phyloP scores from a whole-genome alignment of 2,797 vertebrate species.

The Chelmon rostratus region DNA sequence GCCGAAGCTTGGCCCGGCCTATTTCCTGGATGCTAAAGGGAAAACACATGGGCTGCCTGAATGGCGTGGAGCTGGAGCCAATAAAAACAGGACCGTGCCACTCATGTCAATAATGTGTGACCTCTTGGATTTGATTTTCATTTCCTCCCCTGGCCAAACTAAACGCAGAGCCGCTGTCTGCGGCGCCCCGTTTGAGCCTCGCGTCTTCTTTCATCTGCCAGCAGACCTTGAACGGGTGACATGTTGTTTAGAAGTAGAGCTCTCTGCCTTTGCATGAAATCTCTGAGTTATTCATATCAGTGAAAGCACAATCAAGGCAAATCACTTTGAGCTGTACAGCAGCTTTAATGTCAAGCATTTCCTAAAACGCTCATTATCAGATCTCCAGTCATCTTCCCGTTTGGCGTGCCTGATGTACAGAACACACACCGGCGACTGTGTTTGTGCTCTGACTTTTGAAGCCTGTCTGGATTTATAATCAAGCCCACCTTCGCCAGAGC shows the following conservation, averaged over 20 bases:
- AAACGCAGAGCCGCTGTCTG: slow-evolving; percentile 58
- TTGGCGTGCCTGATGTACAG: background rate
- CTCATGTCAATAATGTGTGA: slow-evolving; percentile 75
- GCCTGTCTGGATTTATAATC: slow-evolving; percentile 66
- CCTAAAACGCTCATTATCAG: background rate
- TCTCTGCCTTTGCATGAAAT: slow-evolving; percentile 16
- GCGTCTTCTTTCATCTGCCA: slow-evolving; percentile 46
- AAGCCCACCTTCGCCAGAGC: slow-evolving; percentile 56
- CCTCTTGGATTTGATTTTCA: slow-evolving; percentile 78
- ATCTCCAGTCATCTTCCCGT: slow-evolving; percentile 4
- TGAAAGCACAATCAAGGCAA: slow-evolving; percentile 2
- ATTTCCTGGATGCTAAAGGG: slow-evolving; percentile 78
- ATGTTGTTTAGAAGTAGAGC: slow-evolving; percentile 12
- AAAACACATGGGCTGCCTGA: slow-evolving; percentile 77
- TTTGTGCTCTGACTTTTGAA: slow-evolving; percentile 36
- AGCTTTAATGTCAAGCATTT: slow-evolving; percentile 19
- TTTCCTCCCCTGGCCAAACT: slow-evolving; percentile 63
- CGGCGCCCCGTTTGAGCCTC: slow-evolving; percentile 31
- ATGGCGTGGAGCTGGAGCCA: slow-evolving; percentile 62
- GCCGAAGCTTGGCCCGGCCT: slow-evolving; percentile 33
- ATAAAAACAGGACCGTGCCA: slow-evolving; percentile 69
- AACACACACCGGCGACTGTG: slow-evolving; percentile 33
- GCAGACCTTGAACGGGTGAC: slow-evolving; percentile 44
- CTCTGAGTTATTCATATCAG: slow-evolving; percentile 13
- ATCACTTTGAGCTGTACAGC: background rate